Conservation (phyloP, 2,888 invertebrate genomes). For the Parnassius smintheus region DNA sequence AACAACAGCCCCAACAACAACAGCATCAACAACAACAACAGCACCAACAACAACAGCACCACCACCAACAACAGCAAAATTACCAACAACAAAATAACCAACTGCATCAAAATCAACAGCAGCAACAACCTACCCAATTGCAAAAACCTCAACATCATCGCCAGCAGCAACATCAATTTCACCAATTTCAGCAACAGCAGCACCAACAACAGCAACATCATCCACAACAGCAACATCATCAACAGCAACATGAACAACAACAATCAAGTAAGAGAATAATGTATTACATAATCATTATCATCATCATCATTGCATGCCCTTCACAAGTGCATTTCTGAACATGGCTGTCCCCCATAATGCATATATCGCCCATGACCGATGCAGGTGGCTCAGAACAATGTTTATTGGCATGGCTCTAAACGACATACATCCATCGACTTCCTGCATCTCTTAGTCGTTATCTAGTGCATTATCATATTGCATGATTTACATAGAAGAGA, state of each 20-base stretch:
- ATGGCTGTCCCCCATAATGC: background rate
- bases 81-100: slow-evolving; percentile 30
- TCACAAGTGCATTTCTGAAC: too few species aligned
- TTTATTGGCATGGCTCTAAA: too few species aligned
- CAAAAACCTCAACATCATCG: slow-evolving; percentile 33
- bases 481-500: too few species aligned
- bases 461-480: too few species aligned
- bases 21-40: slow-evolving; percentile 36
- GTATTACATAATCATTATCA: background rate
- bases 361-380: too few species aligned
- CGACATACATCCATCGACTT: too few species aligned
- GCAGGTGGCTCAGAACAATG: background rate
- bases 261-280: slow-evolving; percentile 32
- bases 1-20: slow-evolving; percentile 37
- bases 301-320: too few species aligned
- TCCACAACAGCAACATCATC: slow-evolving; percentile 29
- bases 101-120: slow-evolving; percentile 33
- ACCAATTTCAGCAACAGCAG: slow-evolving; percentile 27
- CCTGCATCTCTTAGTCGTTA: too few species aligned
- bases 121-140: slow-evolving; percentile 34
- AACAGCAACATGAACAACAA: slow-evolving; percentile 10
- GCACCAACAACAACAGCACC: slow-evolving; percentile 34
- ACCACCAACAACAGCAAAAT: slow-evolving; percentile 20
- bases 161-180: slow-evolving; percentile 28
- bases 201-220: slow-evolving; percentile 6